A percentile compares a stretch with the other conserved stretches of the same genome.
These are phyloP conservation scores for Dallia pectoralis DNA, from an alignment of 2,797 vertebrate species.

Conservation along the genomic window DNA sequence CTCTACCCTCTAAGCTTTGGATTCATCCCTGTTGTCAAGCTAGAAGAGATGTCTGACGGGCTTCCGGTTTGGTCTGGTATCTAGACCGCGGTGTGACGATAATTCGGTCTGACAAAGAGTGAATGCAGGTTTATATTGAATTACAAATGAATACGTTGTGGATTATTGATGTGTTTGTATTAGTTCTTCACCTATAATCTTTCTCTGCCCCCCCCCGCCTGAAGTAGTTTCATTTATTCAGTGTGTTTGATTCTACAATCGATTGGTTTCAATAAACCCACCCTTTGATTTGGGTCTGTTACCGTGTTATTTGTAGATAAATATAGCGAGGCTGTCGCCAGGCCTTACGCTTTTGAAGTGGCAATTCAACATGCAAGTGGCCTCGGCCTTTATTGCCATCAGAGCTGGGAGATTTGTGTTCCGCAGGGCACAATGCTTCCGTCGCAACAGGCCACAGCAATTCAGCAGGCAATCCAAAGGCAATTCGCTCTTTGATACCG, in stretches of 20 bases:
- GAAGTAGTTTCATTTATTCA: neutral
- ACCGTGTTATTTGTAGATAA: neutral
- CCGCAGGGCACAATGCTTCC: neutral
- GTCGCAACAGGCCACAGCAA: constrained; percentile 15
- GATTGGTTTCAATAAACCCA: neutral
- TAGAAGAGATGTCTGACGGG: neutral
- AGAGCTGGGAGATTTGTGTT: neutral
- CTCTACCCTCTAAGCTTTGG: neutral
- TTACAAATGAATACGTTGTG: neutral
- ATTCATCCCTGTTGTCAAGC: constrained; percentile 2
- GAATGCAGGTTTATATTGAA: neutral
- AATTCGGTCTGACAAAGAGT: neutral
- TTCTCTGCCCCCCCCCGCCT: neutral
- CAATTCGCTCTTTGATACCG: constrained; percentile 23
- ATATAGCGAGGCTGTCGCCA: neutral
- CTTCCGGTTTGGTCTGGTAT: neutral
- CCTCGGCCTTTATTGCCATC: neutral
- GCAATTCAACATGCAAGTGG: neutral
- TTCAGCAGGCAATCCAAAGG: constrained; percentile 31
- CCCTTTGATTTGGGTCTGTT: constrained; percentile 10
- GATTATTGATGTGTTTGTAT: neutral
- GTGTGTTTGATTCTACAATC: constrained; percentile 5
- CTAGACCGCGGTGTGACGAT: neutral
- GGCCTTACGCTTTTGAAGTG: neutral
- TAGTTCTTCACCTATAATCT: neutral